Conservation (phyloP, 2,888 invertebrate species). For the Xiphydria camelus region DNA sequence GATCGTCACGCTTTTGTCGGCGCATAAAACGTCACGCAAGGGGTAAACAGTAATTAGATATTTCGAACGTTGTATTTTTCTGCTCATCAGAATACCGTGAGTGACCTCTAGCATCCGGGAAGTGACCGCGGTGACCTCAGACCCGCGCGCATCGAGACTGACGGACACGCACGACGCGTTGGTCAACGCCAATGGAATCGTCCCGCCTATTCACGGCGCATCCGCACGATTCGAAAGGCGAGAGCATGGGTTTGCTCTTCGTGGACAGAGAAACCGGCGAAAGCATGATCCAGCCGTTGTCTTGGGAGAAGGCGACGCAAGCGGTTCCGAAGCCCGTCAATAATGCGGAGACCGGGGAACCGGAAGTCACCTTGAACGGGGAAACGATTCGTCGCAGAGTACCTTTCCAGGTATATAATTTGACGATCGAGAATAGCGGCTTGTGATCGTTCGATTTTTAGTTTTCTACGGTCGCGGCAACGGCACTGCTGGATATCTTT, state of each 20-base stretch:
- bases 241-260: slow-evolving; percentile 33
- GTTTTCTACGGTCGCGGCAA: too few species aligned
- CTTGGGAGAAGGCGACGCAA: slow-evolving; percentile 5
- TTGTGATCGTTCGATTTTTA: not conserved
- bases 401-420: slow-evolving; percentile 44
- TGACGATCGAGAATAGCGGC: not conserved
- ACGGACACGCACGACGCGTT: too few species aligned
- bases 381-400: slow-evolving; percentile 29
- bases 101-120: slow-evolving; percentile 39
- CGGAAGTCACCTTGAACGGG: slow-evolving; percentile 30
- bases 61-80: not conserved
- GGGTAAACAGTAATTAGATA: too few species aligned
- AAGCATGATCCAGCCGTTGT: slow-evolving; percentile 27
- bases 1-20: too few species aligned
- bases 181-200: not conserved
- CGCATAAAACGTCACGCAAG: too few species aligned
- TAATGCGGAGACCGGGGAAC: slow-evolving; percentile 50
- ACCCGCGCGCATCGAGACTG: slow-evolving; percentile 1
- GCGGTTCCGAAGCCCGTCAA: slow-evolving; percentile 26
- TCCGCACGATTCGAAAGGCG: slow-evolving; percentile 19
- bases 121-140: slow-evolving; percentile 37
- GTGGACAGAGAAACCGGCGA: slow-evolving; percentile 51
- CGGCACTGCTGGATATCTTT: too few species aligned
- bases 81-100: slow-evolving; percentile 14
- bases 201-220: slow-evolving; percentile 5